Percentiles rank a stretch among this genome's conserved stretches.
Evolutionary conservation across 2,797 vertebrate species (phyloP).

Genomic region (Astyanax mexicanus): DNA sequence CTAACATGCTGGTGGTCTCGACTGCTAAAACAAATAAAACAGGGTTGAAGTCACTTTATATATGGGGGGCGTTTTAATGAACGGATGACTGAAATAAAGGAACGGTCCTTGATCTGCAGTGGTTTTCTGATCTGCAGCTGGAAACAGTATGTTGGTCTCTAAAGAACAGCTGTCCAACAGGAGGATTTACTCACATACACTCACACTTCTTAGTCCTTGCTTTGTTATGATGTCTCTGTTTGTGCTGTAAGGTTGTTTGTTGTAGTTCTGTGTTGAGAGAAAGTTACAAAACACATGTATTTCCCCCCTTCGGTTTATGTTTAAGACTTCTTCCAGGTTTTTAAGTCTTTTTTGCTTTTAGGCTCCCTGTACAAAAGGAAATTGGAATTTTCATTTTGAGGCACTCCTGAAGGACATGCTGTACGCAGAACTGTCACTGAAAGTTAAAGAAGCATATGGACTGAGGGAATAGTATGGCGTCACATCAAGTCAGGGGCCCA

Average conservation of each 20-base stretch:
- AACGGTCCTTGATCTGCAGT: not conserved
- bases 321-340: too few species aligned
- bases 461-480: too few species aligned
- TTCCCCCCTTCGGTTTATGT: not conserved
- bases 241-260: conserved; percentile 1
- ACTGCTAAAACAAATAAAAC: conserved; percentile 5
- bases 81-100: not conserved
- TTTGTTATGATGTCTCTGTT: conserved; percentile 4
- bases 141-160: conserved; percentile 24
- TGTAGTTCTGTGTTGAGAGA: not conserved
- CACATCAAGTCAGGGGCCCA: too few species aligned
- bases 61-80: conserved; percentile 21
- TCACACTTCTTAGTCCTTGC: not conserved
- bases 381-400: too few species aligned
- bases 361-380: too few species aligned
- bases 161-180: conserved; percentile 15
- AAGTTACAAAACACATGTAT: not conserved
- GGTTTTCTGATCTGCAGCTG: conserved; percentile 27
- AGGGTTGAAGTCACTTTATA: not conserved
- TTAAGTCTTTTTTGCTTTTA: not conserved
- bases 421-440: too few species aligned
- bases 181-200: conserved; percentile 17
- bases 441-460: too few species aligned
- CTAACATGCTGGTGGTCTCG: conserved; percentile 16
- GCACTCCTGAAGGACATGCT: too few species aligned